phyloP scores from a whole-genome alignment of 2,888 invertebrate species.

The Agrochola litura region DNA sequence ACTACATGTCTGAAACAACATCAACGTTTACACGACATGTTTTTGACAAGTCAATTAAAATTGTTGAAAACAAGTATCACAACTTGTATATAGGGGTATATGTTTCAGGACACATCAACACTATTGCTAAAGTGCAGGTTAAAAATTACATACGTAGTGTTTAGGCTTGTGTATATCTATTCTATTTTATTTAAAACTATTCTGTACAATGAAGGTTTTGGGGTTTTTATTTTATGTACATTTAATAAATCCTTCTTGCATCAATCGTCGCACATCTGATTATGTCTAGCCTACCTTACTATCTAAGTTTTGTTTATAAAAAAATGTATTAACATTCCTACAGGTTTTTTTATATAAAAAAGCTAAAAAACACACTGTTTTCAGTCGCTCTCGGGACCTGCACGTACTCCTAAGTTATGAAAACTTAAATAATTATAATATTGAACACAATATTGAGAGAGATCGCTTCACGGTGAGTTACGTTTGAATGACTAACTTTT shows the following conservation, averaged over 20 bases:
- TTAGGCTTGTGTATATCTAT: conserved; percentile 42
- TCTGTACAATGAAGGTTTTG: conserved; percentile 30
- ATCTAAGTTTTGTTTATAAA: conserved; percentile 76
- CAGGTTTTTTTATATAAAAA: conserved; percentile 75
- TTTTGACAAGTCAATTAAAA: too few relatives aligned
- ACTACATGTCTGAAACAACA: too few relatives aligned
- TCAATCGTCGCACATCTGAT: conserved; percentile 45
- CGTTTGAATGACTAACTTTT: conserved; percentile 41
- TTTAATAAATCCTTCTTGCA: conserved; percentile 9
- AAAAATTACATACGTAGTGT: conserved; percentile 5
- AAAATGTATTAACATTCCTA: conserved; percentile 81
- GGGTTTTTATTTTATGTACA: conserved; percentile 39
- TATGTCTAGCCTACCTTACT: conserved; percentile 74
- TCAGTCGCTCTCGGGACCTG: conserved; percentile 82
- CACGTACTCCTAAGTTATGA: conserved; percentile 58
- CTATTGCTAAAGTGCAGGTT: conserved; percentile 38
- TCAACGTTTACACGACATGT: background rate
- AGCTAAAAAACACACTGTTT: conserved; percentile 78
- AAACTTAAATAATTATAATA: conserved; percentile 58
- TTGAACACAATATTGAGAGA: conserved; percentile 77
- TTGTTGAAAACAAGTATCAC: background rate
- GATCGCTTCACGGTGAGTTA: conserved; percentile 70
- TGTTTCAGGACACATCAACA: conserved; percentile 4
- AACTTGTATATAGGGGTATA: background rate
- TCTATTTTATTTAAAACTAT: conserved; percentile 30